Evolutionary conservation across 64 coral and sea anemone species (phyloP), one percentile per base, ranked within the genome.

Genomic region (Acropora tenuis): DNA sequence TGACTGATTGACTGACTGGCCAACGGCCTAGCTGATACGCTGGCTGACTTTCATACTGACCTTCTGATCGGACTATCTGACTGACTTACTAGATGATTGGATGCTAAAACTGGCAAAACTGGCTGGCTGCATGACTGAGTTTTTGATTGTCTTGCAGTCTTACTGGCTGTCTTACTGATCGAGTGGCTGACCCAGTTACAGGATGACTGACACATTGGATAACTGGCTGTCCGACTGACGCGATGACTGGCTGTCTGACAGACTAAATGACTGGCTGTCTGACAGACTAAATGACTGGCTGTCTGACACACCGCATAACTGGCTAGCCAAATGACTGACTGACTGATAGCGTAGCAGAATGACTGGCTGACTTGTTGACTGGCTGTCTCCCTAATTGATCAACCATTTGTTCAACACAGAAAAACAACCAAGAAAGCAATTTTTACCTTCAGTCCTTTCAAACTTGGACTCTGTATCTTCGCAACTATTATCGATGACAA

Each of bases 401-500:
- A 2, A 63, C 60, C 16, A 13, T 13, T 15, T 10, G 8, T 12
- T 13, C 60, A 63, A 0, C 6, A 12, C 10, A 63, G 10, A 10
- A 63, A 7, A 45, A 71, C 68, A 41, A 49, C n/a, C 4, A 48
- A 6, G 0, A 44, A 63, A 63, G 0, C 12, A 2, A 43, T 15
- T 15, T 61, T 42, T 16, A 82, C 79, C 41, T 43, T 7, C 4
- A 6, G 57, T 82, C 85, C 90, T 47, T 78, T 59, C n/a, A 52
- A 92, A 92, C 74, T 77, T 78, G n/a, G 90, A 72, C 17, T 74
- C 41, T 11, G 45, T 15, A 49, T 67, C 58, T 1, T 53, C 75
- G 18, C 81, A 92, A 0, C 17, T 86, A 15, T 66, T 75, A 13
- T 15, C 59, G 15, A 92, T 67, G 3, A 92, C 90, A 8, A 92